A percentile compares a stretch with the other conserved stretches of the same genome.
Conservation (phyloP, 2,797 vertebrate species). For the Mus spretus region DNA sequence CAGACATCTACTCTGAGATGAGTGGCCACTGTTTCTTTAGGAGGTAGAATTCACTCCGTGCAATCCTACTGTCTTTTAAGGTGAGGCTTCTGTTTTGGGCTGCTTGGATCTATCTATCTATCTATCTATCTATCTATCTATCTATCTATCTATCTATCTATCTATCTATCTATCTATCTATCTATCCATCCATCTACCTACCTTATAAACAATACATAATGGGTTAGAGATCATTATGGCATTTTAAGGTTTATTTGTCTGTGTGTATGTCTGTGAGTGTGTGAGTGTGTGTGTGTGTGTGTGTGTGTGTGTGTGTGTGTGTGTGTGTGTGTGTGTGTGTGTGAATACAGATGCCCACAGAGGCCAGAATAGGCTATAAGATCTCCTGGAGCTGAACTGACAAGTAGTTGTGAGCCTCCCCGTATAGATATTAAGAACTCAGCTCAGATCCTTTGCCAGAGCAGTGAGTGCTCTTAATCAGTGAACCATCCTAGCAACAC, state of each 20-base stretch:
- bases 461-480: neutral
- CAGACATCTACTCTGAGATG: neutral
- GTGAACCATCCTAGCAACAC: neutral
- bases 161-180: neutral
- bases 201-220: neutral
- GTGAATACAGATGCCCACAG: neutral
- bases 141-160: neutral
- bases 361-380: neutral
- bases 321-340: neutral
- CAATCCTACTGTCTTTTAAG: neutral
- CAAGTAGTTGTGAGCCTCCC: neutral
- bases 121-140: neutral
- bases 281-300: neutral
- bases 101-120: too few relatives aligned
- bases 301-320: neutral
- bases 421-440: neutral
- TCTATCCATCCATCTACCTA: neutral
- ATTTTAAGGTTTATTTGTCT: neutral
- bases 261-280: neutral
- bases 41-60: neutral
- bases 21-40: neutral
- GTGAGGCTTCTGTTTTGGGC: neutral
- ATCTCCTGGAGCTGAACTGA: neutral
- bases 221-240: neutral
- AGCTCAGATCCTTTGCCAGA: neutral